These are phyloP conservation scores for Lepeophtheirus salmonis DNA, from an alignment of 1,140 invertebrate species.

Conservation along the genomic window DNA sequence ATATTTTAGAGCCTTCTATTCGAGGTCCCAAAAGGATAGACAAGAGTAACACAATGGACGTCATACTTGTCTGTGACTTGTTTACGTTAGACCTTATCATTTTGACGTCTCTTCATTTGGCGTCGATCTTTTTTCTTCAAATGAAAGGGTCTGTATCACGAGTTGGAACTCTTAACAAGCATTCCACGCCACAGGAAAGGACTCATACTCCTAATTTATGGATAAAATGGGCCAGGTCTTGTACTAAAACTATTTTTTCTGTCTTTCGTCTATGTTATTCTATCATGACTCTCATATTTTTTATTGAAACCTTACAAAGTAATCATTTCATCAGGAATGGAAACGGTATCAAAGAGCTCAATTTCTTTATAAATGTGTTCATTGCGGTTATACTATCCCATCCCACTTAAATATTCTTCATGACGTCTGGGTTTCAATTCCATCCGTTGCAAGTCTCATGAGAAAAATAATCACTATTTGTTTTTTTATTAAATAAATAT, in stretches of 20 bases:
- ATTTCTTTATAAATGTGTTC: not conserved
- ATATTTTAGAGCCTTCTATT: not conserved
- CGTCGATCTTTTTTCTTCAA: not conserved
- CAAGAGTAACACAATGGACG: not conserved
- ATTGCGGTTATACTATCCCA: too few species aligned
- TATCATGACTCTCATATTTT: not conserved
- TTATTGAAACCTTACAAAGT: not conserved
- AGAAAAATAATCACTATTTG: too few species aligned
- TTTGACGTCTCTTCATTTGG: not conserved
- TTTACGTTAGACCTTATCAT: not conserved
- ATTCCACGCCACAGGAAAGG: too few species aligned
- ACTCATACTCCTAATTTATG: too few species aligned
- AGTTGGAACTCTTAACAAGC: too few species aligned
- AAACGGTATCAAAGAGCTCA: not conserved
- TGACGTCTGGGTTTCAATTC: not conserved
- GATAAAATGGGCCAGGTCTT: not conserved
- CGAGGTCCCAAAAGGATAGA: not conserved
- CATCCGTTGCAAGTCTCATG: too few species aligned
- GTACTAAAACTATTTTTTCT: not conserved
- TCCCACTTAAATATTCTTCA: not conserved
- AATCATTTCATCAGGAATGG: not conserved
- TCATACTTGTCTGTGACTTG: not conserved
- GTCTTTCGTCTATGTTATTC: not conserved
- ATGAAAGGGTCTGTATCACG: too few species aligned
- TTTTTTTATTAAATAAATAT: too few species aligned